Conservation (phyloP, 1,140 invertebrate genomes). For the Proales similis region DNA sequence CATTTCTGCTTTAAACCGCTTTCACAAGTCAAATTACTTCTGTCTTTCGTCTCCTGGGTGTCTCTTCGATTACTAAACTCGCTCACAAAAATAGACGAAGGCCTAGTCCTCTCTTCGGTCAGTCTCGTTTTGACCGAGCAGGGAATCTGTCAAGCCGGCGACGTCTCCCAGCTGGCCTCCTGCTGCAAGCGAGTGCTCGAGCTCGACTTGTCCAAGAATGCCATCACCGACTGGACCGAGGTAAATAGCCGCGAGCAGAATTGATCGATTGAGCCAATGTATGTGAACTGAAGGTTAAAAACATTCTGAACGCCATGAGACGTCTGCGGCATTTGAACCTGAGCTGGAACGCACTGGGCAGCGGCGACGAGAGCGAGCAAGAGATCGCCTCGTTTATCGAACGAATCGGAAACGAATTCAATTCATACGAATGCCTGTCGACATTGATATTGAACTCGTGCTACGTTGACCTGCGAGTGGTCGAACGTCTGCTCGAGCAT, state of each 20-base stretch:
- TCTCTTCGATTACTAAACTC: slow-evolving; percentile 1
- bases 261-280: too few species aligned
- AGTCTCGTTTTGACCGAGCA: slow-evolving; percentile 79
- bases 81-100: slow-evolving; percentile 11
- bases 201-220: slow-evolving; percentile 80
- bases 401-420: background rate
- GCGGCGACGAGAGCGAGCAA: background rate
- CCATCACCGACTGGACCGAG: slow-evolving; percentile 73
- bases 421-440: background rate
- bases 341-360: slow-evolving; percentile 28
- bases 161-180: slow-evolving; percentile 64
- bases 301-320: background rate
- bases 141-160: slow-evolving; percentile 73
- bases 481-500: slow-evolving; percentile 9
- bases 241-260: too few species aligned
- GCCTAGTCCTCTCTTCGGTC: slow-evolving; percentile 60
- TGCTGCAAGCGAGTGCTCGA: slow-evolving; percentile 78
- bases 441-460: slow-evolving; percentile 38
- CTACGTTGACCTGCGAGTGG: slow-evolving; percentile 4
- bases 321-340: slow-evolving; percentile 30
- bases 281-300: too few species aligned
- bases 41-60: too few species aligned
- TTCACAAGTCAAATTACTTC: too few species aligned
- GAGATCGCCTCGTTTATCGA: background rate
- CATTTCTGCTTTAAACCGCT: too few species aligned